phyloP scores from a whole-genome alignment of 2,888 invertebrate species.

The Ommatoiulus sabulosus region DNA sequence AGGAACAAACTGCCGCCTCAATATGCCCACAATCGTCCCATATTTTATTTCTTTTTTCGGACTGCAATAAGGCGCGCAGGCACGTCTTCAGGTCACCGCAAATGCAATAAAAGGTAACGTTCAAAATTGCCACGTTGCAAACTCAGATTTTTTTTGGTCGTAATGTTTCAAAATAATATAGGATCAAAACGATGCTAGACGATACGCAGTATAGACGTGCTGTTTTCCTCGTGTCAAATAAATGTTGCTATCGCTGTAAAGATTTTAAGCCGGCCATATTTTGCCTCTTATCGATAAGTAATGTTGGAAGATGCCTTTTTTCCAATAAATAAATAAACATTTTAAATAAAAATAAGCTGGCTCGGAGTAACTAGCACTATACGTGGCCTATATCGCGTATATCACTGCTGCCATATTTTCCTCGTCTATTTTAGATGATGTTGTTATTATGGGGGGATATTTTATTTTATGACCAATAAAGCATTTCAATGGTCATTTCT shows the following conservation, averaged over 20 bases:
- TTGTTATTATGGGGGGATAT: conserved; percentile 13
- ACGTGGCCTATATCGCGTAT: background rate
- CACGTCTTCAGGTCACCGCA: conserved; percentile 2
- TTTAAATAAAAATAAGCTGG: background rate
- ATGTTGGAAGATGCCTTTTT: background rate
- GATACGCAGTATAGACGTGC: background rate
- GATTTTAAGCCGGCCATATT: background rate
- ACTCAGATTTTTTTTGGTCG: background rate
- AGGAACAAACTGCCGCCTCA: background rate
- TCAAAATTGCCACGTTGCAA: background rate
- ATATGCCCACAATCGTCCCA: background rate
- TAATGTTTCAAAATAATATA: background rate
- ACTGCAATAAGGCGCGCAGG: background rate
- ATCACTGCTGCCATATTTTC: background rate
- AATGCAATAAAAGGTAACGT: background rate
- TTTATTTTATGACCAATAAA: conserved; percentile 39
- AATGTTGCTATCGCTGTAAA: conserved; percentile 14
- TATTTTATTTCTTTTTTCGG: background rate
- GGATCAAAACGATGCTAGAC: background rate
- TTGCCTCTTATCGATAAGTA: conserved; percentile 22
- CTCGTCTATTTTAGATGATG: conserved; percentile 21
- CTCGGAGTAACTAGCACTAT: background rate
- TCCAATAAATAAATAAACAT: conserved; percentile 38
- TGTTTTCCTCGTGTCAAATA: conserved; percentile 18
- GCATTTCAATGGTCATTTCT: conserved; percentile 45